Conservation (phyloP, 1,140 invertebrate genomes). For the Vanessa atalanta region DNA sequence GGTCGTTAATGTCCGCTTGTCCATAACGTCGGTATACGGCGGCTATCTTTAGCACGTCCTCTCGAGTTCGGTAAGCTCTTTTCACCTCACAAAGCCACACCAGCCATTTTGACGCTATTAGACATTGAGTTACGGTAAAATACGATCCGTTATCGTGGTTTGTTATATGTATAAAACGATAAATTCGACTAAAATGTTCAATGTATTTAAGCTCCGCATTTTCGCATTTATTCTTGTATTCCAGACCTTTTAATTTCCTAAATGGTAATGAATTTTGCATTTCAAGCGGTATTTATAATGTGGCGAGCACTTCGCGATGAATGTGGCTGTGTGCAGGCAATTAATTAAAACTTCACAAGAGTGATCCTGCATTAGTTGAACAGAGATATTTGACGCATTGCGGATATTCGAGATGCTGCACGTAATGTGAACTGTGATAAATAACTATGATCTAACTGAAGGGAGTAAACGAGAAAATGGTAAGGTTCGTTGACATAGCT, state of each 20-base stretch:
- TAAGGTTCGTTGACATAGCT: no score
- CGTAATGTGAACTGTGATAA: neutral
- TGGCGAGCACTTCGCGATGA: neutral
- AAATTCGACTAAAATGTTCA: neutral
- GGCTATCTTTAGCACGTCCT: constrained; percentile 17
- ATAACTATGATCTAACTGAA: neutral
- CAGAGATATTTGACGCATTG: constrained; percentile 21
- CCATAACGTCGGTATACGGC: neutral
- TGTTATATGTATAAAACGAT: neutral
- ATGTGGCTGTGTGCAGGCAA: constrained; percentile 9
- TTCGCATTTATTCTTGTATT: constrained; percentile 1
- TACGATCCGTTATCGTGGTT: neutral
- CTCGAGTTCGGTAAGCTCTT: constrained; percentile 11
- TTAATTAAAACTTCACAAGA: constrained; percentile 20
- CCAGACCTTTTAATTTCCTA: constrained; percentile 18
- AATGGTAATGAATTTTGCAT: constrained; percentile 34
- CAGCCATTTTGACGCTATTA: constrained; percentile 26
- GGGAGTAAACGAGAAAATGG: neutral
- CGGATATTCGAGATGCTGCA: constrained; percentile 15
- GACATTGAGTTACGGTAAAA: constrained; percentile 23
- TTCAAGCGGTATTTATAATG: constrained; percentile 15
- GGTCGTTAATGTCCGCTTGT: constrained; percentile 3
- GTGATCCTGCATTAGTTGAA: constrained; percentile 19
- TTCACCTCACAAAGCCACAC: constrained; percentile 15
- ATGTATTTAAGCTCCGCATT: constrained; percentile 3